Evolutionary conservation across 2,888 invertebrate species (phyloP), one percentile per base, ranked within the genome.

Genomic region (Chrysolina haemoptera): DNA sequence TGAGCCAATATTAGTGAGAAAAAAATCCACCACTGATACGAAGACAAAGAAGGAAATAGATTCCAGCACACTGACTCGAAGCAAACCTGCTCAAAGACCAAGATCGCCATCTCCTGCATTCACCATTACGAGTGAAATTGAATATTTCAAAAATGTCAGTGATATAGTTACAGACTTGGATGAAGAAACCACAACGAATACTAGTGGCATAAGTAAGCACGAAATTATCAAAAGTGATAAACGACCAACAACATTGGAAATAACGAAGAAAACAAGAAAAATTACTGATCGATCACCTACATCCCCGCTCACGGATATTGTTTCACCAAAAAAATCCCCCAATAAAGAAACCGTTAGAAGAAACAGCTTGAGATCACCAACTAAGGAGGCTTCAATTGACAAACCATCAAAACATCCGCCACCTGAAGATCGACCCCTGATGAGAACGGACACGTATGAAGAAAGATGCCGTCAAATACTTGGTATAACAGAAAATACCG

Each of bases 381-480:
- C 77, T 14, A 80, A 79, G 70, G 80, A 75, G 75, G 62, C 22
- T 65, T 76, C 76, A 64, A 89, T 22, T 40, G 46, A 66, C 6
- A 27, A 88, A 83, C 88, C 89, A 55, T 88, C 89, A 18, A 86
- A 88, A 0, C 41, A 67, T 27, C 59, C 41, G 20, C 88, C 84
- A 79, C 90, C 89, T 85, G 85, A 46, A 82, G 86, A 80, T 74
- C 84, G 85, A 9, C 84, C 88, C 0, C 91, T 92, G 0, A 91
- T 90, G 77, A 89, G 93, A 80, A 91, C 92, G 48, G 93, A 94
- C 86, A 94, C 94, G 1, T 94, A 93, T 77, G 94, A 94, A 85
- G 93, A 94, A 85, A 89, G 93, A 43, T 94, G 94, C 79, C 90
- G 92, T 48, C 91, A 93, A 82, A 93, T 94, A 80, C 88, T 94